A percentile compares a stretch with the other conserved stretches of the same genome.
Evolutionary conservation across 2,888 invertebrate genomes (phyloP).

Genomic region (Drosophila paramelanica): DNA sequence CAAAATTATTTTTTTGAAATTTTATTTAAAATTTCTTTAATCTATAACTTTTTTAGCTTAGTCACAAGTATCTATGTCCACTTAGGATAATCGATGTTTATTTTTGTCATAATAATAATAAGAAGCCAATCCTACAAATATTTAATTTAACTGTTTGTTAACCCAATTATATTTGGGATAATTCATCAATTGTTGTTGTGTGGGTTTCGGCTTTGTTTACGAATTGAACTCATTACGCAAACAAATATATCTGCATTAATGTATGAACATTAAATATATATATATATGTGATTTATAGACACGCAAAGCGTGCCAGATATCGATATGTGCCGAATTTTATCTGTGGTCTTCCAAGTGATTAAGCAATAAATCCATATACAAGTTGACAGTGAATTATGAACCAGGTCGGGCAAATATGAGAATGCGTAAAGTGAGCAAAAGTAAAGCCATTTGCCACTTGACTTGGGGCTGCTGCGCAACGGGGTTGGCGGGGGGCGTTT

Average conservation of each 20-base stretch:
- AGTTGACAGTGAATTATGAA: constrained; percentile 75
- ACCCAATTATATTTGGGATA: constrained; percentile 10
- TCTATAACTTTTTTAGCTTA: no score
- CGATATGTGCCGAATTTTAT: constrained; percentile 53
- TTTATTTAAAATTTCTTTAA: no score
- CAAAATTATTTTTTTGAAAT: no score
- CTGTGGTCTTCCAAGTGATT: constrained; percentile 76
- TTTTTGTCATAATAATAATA: no score
- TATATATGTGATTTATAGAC: constrained; percentile 62
- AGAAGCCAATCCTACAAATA: neutral
- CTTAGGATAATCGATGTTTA: no score
- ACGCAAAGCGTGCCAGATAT: constrained; percentile 3
- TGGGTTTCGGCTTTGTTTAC: constrained; percentile 23
- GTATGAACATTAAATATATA: constrained; percentile 16
- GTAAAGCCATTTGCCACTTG: constrained; percentile 45
- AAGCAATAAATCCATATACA: constrained; percentile 71
- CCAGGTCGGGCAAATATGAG: constrained; percentile 17
- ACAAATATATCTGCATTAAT: constrained; percentile 5
- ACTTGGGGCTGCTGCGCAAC: neutral
- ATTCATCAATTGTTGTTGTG: constrained; percentile 18
- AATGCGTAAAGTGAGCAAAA: constrained; percentile 39
- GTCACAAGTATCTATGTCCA: no score
- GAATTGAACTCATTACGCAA: constrained; percentile 41
- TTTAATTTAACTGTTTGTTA: neutral
- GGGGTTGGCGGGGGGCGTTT: no score